Base-by-base conservation (phyloP, 2,113 vertebrate species). In the Tringa solitaria region DNA sequence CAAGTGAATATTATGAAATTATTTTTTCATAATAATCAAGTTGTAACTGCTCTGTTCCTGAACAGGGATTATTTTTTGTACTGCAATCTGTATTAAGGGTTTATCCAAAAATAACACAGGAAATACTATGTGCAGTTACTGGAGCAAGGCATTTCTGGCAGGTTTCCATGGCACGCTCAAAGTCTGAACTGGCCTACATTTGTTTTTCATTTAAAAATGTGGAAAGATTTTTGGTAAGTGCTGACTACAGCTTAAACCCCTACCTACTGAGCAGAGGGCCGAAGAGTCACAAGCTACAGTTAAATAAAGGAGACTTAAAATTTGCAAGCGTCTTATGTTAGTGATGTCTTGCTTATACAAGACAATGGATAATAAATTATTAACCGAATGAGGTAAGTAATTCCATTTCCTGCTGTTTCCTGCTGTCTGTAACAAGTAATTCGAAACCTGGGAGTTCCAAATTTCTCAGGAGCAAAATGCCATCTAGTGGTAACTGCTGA, bases 401-500 rank as follows among this genome's bases (percentile, higher is more conserved):
- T 85, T 89, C 79, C 51, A 51, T 93, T 95, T 95, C 76, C 53
- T 57, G 32, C 63, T 72, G 43, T 90, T 94, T 78, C 87, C 65
- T 93, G 41, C 45, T 81, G 50, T 28, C 77, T 67, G 27, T 69
- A 82, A 41, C 56, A 63, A 75, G 43, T 68, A 69, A 91, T 92
- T 80, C 1, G 7, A 95, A 89, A 78, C 20, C 45, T 14, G 43
- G 35, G 51, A 32, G 35, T 77, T 68, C 32, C 33, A 56, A 68
- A 72, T 96, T 97, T 86, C 85, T 95, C 59, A 76, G 96, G 90
- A 86, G 70, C 51, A 85, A 97, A 96, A 95, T 94, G 96, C 97
- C 97, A 97, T 92, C 97, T 97, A 97, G 97, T 95, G 97, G 97
- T 79, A 90, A 94, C 83, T 89, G 18, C 21, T 73, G 35, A 68